Conservation (phyloP, 2,888 invertebrate genomes). For the Nemoura dubitans region DNA sequence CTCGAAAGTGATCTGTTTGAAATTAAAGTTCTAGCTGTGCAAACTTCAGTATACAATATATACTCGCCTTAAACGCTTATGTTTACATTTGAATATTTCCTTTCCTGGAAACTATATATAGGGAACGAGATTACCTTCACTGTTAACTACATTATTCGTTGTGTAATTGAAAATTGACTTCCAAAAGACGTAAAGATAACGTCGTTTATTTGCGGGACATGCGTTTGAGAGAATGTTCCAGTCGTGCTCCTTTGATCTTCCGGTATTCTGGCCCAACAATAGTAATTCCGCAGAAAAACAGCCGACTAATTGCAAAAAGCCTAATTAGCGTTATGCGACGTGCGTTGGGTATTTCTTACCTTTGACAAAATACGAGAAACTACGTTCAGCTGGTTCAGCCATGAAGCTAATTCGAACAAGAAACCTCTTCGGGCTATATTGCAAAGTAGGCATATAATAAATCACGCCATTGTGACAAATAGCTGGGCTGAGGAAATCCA, state of each 20-base stretch:
- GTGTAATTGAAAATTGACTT: too few species aligned
- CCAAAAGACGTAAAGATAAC: too few species aligned
- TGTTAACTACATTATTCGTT: too few species aligned
- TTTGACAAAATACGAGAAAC: not conserved
- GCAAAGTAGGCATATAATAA: not conserved
- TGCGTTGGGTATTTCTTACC: not conserved
- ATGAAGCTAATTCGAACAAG: not conserved
- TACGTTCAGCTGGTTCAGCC: not conserved
- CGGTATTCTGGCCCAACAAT: not conserved
- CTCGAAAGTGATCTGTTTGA: too few species aligned
- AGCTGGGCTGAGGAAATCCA: not conserved
- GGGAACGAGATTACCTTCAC: too few species aligned
- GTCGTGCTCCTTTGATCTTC: not conserved
- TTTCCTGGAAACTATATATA: too few species aligned
- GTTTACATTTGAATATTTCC: too few species aligned
- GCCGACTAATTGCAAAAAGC: not conserved
- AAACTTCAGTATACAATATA: too few species aligned
- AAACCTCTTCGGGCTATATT: not conserved
- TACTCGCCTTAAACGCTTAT: too few species aligned
- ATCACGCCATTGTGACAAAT: not conserved
- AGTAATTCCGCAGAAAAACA: not conserved
- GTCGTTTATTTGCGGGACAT: not conserved
- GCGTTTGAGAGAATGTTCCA: not conserved
- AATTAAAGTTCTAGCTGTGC: too few species aligned
- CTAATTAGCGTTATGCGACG: not conserved